Conservation (phyloP, 2,797 vertebrate genomes). For the Xerus rutilus region DNA sequence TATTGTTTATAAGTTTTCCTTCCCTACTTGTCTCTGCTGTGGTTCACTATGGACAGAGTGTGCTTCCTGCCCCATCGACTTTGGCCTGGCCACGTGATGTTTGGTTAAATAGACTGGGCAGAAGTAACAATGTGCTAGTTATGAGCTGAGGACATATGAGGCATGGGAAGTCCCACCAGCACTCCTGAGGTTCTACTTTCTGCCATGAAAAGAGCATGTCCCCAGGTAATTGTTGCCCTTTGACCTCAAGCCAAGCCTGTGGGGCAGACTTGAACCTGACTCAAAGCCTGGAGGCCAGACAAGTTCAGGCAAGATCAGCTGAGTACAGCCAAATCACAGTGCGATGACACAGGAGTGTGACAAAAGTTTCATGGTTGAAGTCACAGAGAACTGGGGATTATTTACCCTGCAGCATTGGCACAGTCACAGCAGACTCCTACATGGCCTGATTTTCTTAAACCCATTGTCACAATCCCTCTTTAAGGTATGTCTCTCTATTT, state of each 20-base stretch:
- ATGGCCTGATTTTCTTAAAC: background rate
- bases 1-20: background rate
- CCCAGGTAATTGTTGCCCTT: background rate
- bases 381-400: background rate
- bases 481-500: background rate
- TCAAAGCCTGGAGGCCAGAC: background rate
- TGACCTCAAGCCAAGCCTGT: background rate
- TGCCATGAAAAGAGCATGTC: fast-evolving
- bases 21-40: background rate
- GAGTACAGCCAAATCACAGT: background rate
- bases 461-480: background rate
- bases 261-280: background rate
- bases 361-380: background rate
- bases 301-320: background rate
- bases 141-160: background rate
- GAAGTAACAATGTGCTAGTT: background rate
- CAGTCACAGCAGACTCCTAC: background rate
- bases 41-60: background rate
- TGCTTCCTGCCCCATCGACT: background rate
- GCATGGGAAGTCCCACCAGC: background rate
- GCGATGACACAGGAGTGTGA: background rate
- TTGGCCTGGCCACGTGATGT: background rate
- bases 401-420: background rate
- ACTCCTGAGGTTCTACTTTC: background rate
- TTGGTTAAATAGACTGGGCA: background rate